Conservation (phyloP, 2,113 vertebrate species). For the Carollia perspicillata region DNA sequence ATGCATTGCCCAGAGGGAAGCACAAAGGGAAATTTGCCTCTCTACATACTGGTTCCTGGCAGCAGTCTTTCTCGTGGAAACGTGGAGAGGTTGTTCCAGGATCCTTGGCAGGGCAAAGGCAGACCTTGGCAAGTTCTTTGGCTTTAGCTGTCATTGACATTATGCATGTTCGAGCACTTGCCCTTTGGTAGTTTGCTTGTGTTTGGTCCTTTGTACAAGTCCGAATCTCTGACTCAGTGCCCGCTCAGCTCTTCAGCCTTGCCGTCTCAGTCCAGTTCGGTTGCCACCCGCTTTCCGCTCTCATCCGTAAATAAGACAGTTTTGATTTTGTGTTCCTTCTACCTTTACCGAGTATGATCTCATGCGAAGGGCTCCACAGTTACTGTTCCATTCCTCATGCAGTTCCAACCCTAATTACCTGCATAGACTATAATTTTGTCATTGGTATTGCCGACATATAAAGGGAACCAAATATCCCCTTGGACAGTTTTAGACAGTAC, state of each 20-base stretch:
- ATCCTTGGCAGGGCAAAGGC: neutral
- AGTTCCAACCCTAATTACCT: neutral
- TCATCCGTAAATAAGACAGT: neutral
- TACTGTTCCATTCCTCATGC: neutral
- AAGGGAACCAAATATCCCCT: neutral
- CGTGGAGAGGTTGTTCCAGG: neutral
- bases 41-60: neutral
- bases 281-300: neutral
- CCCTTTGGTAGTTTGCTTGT: neutral
- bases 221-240: neutral
- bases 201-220: neutral
- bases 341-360: neutral
- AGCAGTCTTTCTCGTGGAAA: neutral
- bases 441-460: neutral
- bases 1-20: neutral
- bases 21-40: conserved; percentile 7
- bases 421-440: neutral
- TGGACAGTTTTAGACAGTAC: neutral
- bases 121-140: neutral
- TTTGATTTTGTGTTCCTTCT: neutral
- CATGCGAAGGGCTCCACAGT: neutral
- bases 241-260: neutral
- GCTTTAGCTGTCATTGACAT: neutral
- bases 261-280: neutral
- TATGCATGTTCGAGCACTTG: neutral